Base-by-base conservation (phyloP, 2,888 invertebrate genomes). In the Lycocerus yunnanus region DNA sequence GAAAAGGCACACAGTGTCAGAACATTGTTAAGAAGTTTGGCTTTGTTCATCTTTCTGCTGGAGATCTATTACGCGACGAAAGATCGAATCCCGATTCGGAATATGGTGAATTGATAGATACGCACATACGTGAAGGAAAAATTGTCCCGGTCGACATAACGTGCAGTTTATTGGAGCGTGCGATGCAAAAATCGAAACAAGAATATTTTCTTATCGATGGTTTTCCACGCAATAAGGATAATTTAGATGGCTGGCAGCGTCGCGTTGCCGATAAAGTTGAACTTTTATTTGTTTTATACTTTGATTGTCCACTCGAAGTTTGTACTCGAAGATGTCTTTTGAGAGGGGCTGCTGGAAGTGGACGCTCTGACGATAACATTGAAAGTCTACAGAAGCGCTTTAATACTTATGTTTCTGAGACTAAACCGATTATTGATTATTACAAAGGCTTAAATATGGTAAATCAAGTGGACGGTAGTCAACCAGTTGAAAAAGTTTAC, bases 91-190 rank as follows among this genome's bases (percentile, higher is more conserved):
- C 94, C 0, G 95, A 93, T 1, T 98, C 98, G 0, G 89, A 96
- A 85, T 96, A 91, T 85, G 96, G 98, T 0, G 94, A 96, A 80
- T 90, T 98, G 81, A 99, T 99, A 77, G 97, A 97, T 81, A 91
- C 90, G 69, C 96, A 97, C 85, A 99, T 99, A 72, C 91, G 90
- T 67, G 95, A 97, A 85, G 99, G 99, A 0, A 92, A 93, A 80
- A 99, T 99, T 79, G 99, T 99, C 2, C 99, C 99, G 1, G 99
- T 99, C 0, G 97, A 97, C 88, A 97, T 99, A 79, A 99, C 99
- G 13, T 99, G 99, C 86, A 93, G 94, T 68, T 90, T 99, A n/a
- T 88, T 99, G 27, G 95, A 97, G 85, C 92, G 93, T 82, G 97
- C 96, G 15, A 93, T 93, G 90, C 87, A 91, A 83, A 88, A 88